Evolutionary conservation across 2,888 invertebrate species (phyloP), one percentile per base, ranked within the genome.

Genomic region (Acrobasis repandana): DNA sequence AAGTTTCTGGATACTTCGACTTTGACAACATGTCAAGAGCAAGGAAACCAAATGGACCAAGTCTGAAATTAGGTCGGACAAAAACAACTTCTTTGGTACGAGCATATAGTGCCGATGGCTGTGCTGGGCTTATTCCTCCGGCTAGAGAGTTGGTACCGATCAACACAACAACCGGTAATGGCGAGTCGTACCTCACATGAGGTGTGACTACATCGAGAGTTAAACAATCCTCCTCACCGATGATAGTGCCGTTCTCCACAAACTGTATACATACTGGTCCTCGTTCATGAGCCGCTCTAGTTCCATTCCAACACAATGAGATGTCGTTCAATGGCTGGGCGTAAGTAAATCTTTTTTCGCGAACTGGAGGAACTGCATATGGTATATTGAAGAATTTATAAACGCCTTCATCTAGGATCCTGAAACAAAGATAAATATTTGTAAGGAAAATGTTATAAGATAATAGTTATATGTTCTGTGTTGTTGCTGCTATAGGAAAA

Each of bases 61-160:
- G 86, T 72, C 98, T 94, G 86, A 97, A 97, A 77, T 97, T 97
- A 4, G 97, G 97, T 65, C 96, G 93, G 1, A 98, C 97, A 79
- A 97, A 96, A 9, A 98, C 95, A 1, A 97, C 95, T 78, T 97
- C 96, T 63, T 95, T 94, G 2, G 95, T 94, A 54, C 95, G 93
- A 0, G 97, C 95, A 65, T 97, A 94, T 49, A 95, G 91, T 0
- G 96, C 94, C 0, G 96, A 96, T 0, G 97, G 97, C 67, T 95
- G 93, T 71, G 93, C 86, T 5, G 96, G 95, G 0, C 96, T 95
- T 9, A 96, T 94, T 0, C 95, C 96, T 0, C 97, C 96, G 20
- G 94, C 94, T n/a, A 97, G 85, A 0, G 95, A 94, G 62, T 96
- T 96, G 0, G 96, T 95, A 1, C 97, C 96, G 61, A 97, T 95